phyloP scores from a whole-genome alignment of 2,888 invertebrate species.

The Aporophyla lueneburgensis region DNA sequence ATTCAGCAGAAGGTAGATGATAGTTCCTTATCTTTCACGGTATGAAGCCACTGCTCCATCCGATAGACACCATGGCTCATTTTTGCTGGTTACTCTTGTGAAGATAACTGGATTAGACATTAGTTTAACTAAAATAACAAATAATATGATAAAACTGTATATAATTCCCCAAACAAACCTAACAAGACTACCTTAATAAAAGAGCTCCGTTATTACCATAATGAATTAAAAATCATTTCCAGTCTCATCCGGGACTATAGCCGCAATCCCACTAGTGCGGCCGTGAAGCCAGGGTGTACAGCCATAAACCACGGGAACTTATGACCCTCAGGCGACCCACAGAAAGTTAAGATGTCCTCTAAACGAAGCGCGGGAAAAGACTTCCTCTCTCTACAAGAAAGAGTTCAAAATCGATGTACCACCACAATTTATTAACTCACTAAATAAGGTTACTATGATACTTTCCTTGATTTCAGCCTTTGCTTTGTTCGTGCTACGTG shows the following conservation, averaged over 20 bases:
- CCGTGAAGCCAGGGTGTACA: constrained; percentile 55
- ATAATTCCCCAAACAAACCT: not conserved
- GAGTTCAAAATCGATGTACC: constrained; percentile 47
- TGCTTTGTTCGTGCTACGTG: constrained; percentile 42
- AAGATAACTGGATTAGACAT: no score
- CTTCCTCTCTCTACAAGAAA: constrained; percentile 47
- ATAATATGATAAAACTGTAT: not conserved
- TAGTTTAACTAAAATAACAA: not conserved
- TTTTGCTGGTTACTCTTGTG: no score
- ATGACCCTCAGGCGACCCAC: constrained; percentile 60
- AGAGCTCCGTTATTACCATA: constrained; percentile 29
- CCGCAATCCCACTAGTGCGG: constrained; percentile 43
- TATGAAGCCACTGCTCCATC: no score
- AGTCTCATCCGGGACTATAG: constrained; percentile 25
- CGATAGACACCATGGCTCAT: no score
- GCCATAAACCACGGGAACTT: constrained; percentile 65
- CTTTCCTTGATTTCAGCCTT: constrained; percentile 32
- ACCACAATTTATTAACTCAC: constrained; percentile 39
- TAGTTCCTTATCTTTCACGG: no score
- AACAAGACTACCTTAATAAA: constrained; percentile 15
- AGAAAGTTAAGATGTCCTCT: constrained; percentile 61
- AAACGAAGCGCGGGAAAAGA: constrained; percentile 45
- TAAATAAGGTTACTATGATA: constrained; percentile 46
- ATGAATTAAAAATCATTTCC: constrained; percentile 48
- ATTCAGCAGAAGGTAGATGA: no score